Conservation (phyloP, 2,113 vertebrate genomes). For the Mionectes macconnelli region DNA sequence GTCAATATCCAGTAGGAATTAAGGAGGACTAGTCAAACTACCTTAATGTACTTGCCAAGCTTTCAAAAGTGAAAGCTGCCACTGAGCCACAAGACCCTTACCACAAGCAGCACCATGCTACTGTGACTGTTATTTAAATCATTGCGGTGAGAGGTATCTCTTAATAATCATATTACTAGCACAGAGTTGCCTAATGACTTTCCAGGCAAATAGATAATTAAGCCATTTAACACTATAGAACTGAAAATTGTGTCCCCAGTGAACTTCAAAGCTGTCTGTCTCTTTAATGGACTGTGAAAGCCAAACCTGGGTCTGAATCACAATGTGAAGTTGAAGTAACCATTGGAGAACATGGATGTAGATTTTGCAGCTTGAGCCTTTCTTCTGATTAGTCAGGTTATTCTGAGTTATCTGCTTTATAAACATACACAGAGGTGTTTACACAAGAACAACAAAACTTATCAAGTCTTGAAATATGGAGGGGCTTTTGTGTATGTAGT, state of each 20-base stretch:
- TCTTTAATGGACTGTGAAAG: conserved; percentile 26
- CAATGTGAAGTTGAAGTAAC: not conserved
- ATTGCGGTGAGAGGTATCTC: not conserved
- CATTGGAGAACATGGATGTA: not conserved
- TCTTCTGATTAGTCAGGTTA: not conserved
- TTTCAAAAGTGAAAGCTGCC: not conserved
- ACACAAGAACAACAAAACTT: not conserved
- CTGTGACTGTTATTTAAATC: not conserved
- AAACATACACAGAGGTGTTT: not conserved
- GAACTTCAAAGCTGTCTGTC: not conserved
- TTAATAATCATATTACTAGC: not conserved
- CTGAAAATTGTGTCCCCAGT: not conserved
- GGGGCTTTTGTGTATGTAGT: not conserved
- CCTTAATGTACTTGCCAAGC: not conserved
- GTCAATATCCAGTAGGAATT: conserved; percentile 4
- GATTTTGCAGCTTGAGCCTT: not conserved
- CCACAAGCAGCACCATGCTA: not conserved
- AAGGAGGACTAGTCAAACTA: not conserved
- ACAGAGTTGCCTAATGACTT: conserved; percentile 38
- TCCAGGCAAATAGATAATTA: conserved; percentile 37
- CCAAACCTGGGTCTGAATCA: not conserved
- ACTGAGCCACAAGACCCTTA: not conserved
- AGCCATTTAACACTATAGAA: conserved; percentile 5
- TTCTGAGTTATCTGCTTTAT: not conserved
- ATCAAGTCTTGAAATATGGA: not conserved